phyloP scores from a whole-genome alignment of 2,888 invertebrate species.

The Griposia aprilina region DNA sequence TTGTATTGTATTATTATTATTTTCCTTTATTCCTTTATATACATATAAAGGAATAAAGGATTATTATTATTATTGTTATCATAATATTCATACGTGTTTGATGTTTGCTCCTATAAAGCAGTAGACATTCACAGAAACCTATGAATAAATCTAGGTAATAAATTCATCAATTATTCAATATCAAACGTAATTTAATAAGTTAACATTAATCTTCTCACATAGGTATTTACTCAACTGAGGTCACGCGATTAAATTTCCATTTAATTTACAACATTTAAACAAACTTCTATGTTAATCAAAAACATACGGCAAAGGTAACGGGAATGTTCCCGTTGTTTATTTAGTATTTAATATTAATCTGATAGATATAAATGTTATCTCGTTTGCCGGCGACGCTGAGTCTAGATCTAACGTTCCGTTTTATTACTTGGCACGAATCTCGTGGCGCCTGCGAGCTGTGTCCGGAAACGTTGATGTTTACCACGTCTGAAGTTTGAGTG shows the following conservation, averaged over 20 bases:
- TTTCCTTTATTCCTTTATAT: no score
- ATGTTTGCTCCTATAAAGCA: neutral
- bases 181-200: slow-evolving; percentile 24
- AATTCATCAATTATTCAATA: slow-evolving; percentile 27
- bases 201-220: slow-evolving; percentile 22
- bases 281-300: neutral
- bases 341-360: slow-evolving; percentile 34
- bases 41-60: no score
- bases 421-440: slow-evolving; percentile 49
- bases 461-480: slow-evolving; percentile 36
- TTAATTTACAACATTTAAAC: slow-evolving; percentile 8
- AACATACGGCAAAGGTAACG: slow-evolving; percentile 46
- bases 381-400: slow-evolving; percentile 48
- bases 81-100: neutral
- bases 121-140: neutral
- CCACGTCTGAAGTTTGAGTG: neutral
- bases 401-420: slow-evolving; percentile 47
- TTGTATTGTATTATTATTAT: no score
- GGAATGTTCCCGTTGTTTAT: slow-evolving; percentile 56
- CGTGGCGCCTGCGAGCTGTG: slow-evolving; percentile 27
- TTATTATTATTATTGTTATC: no score
- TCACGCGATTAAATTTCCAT: slow-evolving; percentile 33
- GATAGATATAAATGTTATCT: slow-evolving; percentile 44
- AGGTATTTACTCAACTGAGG: slow-evolving; percentile 19
- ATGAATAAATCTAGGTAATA: slow-evolving; percentile 26